Conservation (phyloP, 2,888 invertebrate species). For the Pristionchus exspectatus region DNA sequence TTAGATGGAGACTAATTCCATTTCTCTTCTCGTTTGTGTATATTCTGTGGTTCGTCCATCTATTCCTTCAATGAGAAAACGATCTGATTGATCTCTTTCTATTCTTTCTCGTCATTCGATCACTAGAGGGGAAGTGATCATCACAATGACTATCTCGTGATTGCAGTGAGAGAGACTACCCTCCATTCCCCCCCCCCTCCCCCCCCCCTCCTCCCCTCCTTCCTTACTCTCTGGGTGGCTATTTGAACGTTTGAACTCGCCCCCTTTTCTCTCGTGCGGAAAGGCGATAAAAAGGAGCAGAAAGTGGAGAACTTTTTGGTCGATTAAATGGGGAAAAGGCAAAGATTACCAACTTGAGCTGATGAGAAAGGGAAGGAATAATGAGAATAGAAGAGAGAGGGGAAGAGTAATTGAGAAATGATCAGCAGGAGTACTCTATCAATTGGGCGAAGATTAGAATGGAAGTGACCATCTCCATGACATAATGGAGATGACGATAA, state of each 20-base stretch:
- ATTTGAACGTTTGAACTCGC: conserved; percentile 36
- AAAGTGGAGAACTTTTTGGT: conserved; percentile 46
- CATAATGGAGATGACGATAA: not conserved
- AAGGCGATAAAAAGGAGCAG: not conserved
- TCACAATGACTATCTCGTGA: conserved; percentile 22
- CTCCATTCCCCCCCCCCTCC: not conserved
- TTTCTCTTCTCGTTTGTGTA: not conserved
- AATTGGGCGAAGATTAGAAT: not conserved
- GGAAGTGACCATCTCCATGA: not conserved
- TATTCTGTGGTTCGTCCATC: not conserved
- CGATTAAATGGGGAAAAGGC: not conserved
- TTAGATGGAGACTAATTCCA: not conserved
- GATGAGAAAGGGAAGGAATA: not conserved
- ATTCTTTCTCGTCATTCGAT: conserved; percentile 27
- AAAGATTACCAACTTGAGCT: conserved; percentile 4
- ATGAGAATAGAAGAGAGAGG: conserved; percentile 30
- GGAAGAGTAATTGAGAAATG: not conserved
- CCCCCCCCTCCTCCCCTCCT: not conserved
- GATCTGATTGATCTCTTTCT: not conserved
- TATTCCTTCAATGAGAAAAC: not conserved
- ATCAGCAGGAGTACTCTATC: not conserved
- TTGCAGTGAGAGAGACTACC: not conserved
- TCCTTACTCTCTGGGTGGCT: conserved; percentile 21
- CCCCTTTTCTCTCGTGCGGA: not conserved
- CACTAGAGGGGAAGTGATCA: conserved; percentile 7